phyloP scores from a whole-genome alignment of 53 echinoderm and acorn worm species.

The Crossaster papposus region DNA sequence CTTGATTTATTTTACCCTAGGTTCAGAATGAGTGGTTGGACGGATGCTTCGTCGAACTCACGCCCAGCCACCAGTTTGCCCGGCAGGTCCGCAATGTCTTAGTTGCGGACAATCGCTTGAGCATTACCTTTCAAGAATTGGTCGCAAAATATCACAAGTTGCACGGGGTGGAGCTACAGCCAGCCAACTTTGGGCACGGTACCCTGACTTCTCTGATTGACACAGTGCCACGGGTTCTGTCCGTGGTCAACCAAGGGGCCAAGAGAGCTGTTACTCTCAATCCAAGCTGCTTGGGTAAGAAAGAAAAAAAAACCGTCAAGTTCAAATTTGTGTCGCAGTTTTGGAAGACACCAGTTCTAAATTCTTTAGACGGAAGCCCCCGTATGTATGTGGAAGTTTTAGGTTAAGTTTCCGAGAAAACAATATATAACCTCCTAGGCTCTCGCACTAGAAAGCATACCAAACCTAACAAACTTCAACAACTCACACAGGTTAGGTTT shows the following conservation, averaged over 20 bases:
- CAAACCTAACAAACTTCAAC: no score
- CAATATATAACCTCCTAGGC: no score
- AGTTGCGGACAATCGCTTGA: constrained; percentile 56
- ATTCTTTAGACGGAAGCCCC: no score
- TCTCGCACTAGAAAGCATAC: no score
- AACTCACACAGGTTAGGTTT: no score
- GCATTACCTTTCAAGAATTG: constrained; percentile 81
- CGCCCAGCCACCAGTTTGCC: constrained; percentile 92
- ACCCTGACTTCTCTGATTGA: constrained; percentile 78
- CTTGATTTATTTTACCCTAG: constrained; percentile 44
- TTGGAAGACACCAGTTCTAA: no score
- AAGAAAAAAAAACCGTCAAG: no score
- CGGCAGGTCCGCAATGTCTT: constrained; percentile 77
- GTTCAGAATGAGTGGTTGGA: constrained; percentile 91
- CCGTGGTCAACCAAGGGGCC: constrained; percentile 78
- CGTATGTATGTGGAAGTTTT: no score
- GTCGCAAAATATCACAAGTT: constrained; percentile 64
- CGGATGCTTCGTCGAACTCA: constrained; percentile 76
- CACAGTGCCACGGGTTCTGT: constrained; percentile 83
- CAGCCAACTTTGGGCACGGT: constrained; percentile 79
- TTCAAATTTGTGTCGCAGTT: no score
- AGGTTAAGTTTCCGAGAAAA: no score
- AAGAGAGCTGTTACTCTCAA: constrained; percentile 81
- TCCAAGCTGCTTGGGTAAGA: constrained; percentile 83
- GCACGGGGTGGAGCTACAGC: constrained; percentile 60